phyloP scores from a whole-genome alignment of 2,797 vertebrate species.

The Mionectes olivaceus region DNA sequence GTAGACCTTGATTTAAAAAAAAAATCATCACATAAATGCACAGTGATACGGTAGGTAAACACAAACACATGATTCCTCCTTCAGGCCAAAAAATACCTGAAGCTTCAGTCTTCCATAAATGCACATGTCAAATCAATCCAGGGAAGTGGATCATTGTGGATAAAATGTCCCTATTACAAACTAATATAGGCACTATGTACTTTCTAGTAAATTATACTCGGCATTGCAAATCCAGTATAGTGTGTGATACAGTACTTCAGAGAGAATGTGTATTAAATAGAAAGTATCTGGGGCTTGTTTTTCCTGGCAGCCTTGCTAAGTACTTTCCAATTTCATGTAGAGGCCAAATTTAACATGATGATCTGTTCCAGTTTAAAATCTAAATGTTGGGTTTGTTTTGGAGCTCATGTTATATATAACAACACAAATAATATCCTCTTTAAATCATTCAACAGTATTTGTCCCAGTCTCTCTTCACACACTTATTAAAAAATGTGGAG shows the following conservation, averaged over 20 bases:
- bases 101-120: conserved; percentile 24
- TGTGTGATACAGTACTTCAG: background rate
- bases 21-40: background rate
- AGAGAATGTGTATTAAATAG: background rate
- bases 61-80: background rate
- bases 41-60: background rate
- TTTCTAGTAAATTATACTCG: background rate
- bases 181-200: background rate
- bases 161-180: background rate
- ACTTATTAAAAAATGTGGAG: background rate
- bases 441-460: background rate
- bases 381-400: background rate
- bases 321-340: background rate
- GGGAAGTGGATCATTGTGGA: background rate
- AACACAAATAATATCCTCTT: background rate
- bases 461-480: background rate
- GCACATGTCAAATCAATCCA: background rate
- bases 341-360: background rate
- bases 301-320: background rate
- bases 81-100: background rate
- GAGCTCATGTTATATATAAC: background rate
- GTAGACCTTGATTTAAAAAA: background rate
- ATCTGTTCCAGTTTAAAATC: background rate
- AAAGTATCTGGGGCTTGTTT: conserved; percentile 5
- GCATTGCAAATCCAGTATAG: background rate